Base-by-base conservation (phyloP, 2,113 vertebrate genomes). In the Henicopernis longicauda region DNA sequence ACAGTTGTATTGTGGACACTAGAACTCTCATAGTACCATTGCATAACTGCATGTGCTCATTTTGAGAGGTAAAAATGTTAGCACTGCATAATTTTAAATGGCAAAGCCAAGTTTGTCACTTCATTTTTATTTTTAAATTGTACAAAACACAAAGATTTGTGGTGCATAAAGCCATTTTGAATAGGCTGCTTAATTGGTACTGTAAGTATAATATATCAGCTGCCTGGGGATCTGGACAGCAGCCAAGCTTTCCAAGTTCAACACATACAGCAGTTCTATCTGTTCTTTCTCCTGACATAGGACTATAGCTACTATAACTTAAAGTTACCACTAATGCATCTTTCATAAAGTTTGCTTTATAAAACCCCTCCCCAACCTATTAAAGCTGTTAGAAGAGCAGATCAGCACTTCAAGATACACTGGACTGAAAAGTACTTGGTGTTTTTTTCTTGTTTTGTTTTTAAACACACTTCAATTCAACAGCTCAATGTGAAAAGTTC, bases 101-200 rank as follows among this genome's bases (percentile, higher is more conserved):
- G 42, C 36, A 91, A 88, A 84, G 44, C 29, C 22, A 62, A 81
- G 47, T 26, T 31, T 36, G 69, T 22, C 18, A 34, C 54, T 61
- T 87, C 26, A 6, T 58, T 95, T 95, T 87, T 87, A 76, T 57
- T 96, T 96, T 90, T 79, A 77, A 86, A 62, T 47, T 38, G 38
- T n/a, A 82, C 54, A 52, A 86, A 86, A 16, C 21, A 40, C 44
- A 65, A 90, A 76, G 94, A 90, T 92, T 84, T 90, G 87, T 84
- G 40, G 69, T 95, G 70, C 65, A 90, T 50, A 84, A 93, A 96
- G 38, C 44, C 76, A 50, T 86, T 92, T 70, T 74, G 49, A 93
- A 94, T 52, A 82, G 54, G 61, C 76, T 90, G 67, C 82, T 93
- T 90, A 97, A 91, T 87, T 92, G 61, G 54, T 62, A 40, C 65